These are phyloP conservation scores for Spondyliosoma cantharus DNA, from an alignment of 2,797 vertebrate genomes.

Conservation along the genomic window DNA sequence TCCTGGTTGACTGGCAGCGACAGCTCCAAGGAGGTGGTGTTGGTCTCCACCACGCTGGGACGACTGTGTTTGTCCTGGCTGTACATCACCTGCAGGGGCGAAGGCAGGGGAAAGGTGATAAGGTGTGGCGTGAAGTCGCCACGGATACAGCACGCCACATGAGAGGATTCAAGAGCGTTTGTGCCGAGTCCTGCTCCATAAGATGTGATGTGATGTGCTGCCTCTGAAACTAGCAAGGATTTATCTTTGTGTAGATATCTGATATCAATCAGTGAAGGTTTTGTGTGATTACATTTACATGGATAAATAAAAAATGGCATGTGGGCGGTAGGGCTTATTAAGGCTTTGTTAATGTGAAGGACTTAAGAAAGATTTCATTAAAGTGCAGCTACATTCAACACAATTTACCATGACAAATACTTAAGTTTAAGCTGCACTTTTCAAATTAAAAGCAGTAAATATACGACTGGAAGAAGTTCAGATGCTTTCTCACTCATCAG, in stretches of 20 bases:
- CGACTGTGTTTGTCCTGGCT: constrained; percentile 91
- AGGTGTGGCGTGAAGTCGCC: background rate
- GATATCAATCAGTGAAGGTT: constrained; percentile 9
- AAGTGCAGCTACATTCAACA: constrained; percentile 1
- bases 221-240: constrained; percentile 40
- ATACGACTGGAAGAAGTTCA: constrained; percentile 1
- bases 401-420: background rate
- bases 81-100: constrained; percentile 89
- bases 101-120: constrained; percentile 19
- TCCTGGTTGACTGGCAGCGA: constrained; percentile 93
- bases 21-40: constrained; percentile 94
- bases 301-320: constrained; percentile 18
- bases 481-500: constrained; percentile 19
- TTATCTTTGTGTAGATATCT: constrained; percentile 31
- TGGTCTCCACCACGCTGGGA: constrained; percentile 93
- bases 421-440: background rate
- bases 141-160: background rate
- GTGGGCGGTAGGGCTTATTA: constrained; percentile 1
- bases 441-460: constrained; percentile 7
- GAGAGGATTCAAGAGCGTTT: constrained; percentile 9
- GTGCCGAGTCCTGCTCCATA: constrained; percentile 11
- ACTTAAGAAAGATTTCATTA: constrained; percentile 13
- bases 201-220: constrained; percentile 35
- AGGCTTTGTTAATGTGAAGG: background rate
- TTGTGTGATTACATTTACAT: background rate